A percentile compares a stretch with the other conserved stretches of the same genome.
These are phyloP conservation scores for Triops longicaudatus DNA, from an alignment of 1,140 invertebrate genomes.

Conservation along the genomic window DNA sequence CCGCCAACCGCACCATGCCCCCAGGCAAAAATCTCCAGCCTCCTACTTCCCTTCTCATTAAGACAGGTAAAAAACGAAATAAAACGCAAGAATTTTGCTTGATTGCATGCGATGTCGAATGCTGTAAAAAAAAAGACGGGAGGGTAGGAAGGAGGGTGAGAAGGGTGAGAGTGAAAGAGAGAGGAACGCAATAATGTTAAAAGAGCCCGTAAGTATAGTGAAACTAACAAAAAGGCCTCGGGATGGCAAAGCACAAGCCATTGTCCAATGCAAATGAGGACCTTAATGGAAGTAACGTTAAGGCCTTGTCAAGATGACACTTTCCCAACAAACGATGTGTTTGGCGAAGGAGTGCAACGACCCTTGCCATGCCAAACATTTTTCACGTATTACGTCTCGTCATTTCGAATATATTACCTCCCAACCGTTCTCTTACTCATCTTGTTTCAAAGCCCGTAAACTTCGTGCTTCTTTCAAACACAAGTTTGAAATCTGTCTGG, in stretches of 20 bases:
- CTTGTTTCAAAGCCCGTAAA: too few species aligned
- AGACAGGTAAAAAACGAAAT: background rate
- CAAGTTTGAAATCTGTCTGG: too few species aligned
- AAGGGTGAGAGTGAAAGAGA: too few species aligned
- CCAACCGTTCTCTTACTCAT: too few species aligned
- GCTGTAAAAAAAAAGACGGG: background rate
- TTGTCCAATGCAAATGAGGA: background rate
- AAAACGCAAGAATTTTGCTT: background rate
- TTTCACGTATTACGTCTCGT: background rate
- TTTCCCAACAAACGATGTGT: background rate
- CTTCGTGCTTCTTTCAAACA: too few species aligned
- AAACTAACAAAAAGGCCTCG: background rate
- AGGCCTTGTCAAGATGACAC: background rate
- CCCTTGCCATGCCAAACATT: background rate
- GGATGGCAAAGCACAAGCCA: background rate
- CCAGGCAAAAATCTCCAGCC: background rate
- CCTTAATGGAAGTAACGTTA: background rate
- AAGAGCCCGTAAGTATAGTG: too few species aligned
- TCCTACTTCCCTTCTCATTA: background rate
- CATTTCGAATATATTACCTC: too few species aligned
- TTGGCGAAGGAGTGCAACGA: constrained; percentile 5
- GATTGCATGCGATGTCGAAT: background rate
- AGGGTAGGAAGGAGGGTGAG: too few species aligned
- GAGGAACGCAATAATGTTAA: too few species aligned
- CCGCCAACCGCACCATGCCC: background rate